Percentiles rank a stretch among this genome's conserved stretches.
Conservation (phyloP, 2,113 vertebrate species). For the Strigops habroptila region DNA sequence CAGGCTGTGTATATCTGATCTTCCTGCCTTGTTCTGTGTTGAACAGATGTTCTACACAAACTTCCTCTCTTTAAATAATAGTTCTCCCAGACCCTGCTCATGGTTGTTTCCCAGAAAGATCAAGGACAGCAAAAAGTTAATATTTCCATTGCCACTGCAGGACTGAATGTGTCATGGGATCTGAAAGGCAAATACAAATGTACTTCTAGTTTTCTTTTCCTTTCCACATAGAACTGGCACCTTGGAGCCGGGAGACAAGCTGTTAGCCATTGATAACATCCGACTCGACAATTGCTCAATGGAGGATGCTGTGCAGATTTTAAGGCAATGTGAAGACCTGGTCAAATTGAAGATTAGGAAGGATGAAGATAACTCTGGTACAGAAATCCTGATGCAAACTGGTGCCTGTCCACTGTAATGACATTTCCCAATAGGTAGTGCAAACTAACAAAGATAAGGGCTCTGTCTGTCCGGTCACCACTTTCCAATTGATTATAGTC, state of each 20-base stretch:
- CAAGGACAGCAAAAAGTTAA: conserved; percentile 1
- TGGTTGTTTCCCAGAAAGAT: neutral
- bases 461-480: neutral
- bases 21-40: neutral
- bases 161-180: neutral
- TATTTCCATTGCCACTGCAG: neutral
- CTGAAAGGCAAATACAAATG: conserved; percentile 36
- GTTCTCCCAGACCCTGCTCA: neutral
- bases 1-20: neutral
- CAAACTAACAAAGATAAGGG: conserved; percentile 32
- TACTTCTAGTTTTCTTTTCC: neutral
- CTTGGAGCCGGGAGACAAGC: conserved; percentile 92
- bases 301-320: conserved; percentile 93
- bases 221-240: conserved; percentile 86
- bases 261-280: conserved; percentile 94
- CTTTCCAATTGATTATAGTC: conserved; percentile 36
- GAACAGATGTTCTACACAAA: neutral
- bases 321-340: conserved; percentile 94
- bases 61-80: neutral
- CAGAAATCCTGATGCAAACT: conserved; percentile 33
- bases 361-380: conserved; percentile 97
- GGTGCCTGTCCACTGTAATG: conserved; percentile 23
- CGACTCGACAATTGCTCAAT: conserved; percentile 92
- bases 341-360: conserved; percentile 96
- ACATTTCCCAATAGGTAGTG: conserved; percentile 42